These are phyloP conservation scores for Archocentrus centrarchus DNA, from an alignment of 2,113 vertebrate species.

Conservation along the genomic window DNA sequence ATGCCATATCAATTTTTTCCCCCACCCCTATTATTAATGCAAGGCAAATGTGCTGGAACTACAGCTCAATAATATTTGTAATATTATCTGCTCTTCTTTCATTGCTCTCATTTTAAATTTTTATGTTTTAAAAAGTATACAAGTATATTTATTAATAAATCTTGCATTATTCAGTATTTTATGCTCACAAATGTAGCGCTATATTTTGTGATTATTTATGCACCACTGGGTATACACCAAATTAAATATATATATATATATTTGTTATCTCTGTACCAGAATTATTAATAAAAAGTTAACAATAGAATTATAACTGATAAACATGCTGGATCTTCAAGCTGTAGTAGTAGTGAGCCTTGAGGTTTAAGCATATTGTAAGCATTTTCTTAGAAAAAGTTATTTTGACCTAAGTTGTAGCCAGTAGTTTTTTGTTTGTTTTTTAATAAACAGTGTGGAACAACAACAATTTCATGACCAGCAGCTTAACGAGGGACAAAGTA, in stretches of 20 bases:
- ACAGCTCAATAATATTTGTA: neutral
- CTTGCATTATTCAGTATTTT: neutral
- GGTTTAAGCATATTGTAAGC: neutral
- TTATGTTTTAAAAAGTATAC: neutral
- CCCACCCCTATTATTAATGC: neutral
- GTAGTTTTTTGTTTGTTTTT: neutral
- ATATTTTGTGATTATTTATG: neutral
- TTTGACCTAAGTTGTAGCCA: slow-evolving; percentile 26
- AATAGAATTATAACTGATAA: slow-evolving; percentile 10
- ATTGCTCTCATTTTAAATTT: neutral
- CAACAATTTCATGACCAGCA: slow-evolving; percentile 16
- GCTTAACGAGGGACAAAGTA: slow-evolving; percentile 29
- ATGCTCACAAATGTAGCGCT: neutral
- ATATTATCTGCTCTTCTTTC: neutral
- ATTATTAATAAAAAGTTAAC: slow-evolving; percentile 11
- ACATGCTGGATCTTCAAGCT: neutral
- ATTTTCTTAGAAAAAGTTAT: slow-evolving; percentile 16
- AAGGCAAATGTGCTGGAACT: neutral
- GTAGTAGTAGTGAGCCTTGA: neutral
- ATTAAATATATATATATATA: neutral
- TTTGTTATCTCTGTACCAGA: neutral
- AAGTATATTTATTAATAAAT: neutral
- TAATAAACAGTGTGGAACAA: slow-evolving; percentile 16
- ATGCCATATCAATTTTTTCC: neutral
- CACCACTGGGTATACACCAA: neutral